Conservation (phyloP, 2,113 vertebrate genomes). For the Scytalopus superciliaris region DNA sequence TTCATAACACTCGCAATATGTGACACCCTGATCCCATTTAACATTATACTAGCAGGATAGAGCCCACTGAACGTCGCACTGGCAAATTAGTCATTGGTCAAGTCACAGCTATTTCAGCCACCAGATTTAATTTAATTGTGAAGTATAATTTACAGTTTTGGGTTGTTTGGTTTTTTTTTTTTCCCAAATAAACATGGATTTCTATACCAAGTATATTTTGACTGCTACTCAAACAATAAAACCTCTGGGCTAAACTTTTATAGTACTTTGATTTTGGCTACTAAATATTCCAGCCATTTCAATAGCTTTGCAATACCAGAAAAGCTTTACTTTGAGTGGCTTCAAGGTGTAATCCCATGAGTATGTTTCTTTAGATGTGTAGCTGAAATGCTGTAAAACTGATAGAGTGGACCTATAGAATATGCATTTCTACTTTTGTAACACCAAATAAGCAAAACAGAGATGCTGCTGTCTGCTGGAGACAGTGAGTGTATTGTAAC, state of each 20-base stretch:
- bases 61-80: conserved; percentile 25
- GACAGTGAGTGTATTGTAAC: not conserved
- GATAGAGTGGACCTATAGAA: not conserved
- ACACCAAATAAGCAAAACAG: not conserved
- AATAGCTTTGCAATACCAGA: not conserved
- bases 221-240: conserved; percentile 58
- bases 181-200: conserved; percentile 68
- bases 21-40: not conserved
- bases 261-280: not conserved
- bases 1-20: not conserved
- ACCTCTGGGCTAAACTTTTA: conserved; percentile 8
- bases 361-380: not conserved
- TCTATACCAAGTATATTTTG: conserved; percentile 74
- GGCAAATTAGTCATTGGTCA: conserved; percentile 52
- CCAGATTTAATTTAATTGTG: conserved; percentile 65
- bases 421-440: not conserved
- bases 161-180: conserved; percentile 33
- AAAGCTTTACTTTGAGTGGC: not conserved
- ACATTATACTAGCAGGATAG: conserved; percentile 27
- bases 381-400: not conserved
- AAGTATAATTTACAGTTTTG: conserved; percentile 42
- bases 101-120: conserved; percentile 36
- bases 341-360: not conserved
- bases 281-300: conserved; percentile 25
- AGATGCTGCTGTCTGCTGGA: not conserved